These are phyloP conservation scores for Heliconius charithonia DNA, from an alignment of 2,888 invertebrate species.

Conservation along the genomic window DNA sequence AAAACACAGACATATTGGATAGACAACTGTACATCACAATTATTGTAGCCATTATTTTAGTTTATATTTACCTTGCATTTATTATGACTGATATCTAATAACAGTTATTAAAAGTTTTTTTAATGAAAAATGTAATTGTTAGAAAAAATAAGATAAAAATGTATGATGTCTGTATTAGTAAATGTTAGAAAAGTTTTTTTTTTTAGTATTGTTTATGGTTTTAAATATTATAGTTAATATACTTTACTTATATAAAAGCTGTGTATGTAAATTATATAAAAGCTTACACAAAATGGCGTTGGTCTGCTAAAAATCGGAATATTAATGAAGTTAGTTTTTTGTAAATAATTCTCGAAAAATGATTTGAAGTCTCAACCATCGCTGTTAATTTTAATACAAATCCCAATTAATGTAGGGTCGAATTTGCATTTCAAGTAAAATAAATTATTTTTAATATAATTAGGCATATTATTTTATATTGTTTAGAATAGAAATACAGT, in stretches of 20 bases:
- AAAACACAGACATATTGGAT: conserved; percentile 3
- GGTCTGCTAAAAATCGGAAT: neutral
- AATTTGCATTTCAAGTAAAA: no score
- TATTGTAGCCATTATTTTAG: conserved; percentile 22
- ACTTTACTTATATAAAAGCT: no score
- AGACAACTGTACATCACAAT: conserved; percentile 32
- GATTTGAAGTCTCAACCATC: no score
- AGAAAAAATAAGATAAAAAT: neutral
- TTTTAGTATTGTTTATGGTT: neutral
- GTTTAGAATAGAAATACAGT: no score
- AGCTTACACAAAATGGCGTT: neutral
- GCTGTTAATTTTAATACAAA: no score
- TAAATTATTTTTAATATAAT: no score
- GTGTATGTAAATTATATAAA: neutral
- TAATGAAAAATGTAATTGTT: neutral
- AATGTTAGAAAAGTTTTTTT: neutral
- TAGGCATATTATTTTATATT: no score
- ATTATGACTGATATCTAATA: neutral
- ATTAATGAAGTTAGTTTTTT: neutral
- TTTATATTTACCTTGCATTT: conserved; percentile 13
- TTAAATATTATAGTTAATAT: no score
- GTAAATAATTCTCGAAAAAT: no score
- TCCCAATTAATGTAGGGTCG: no score
- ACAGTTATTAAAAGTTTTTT: neutral
- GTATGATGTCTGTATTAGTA: neutral